Evolutionary conservation across 1,140 invertebrate genomes (phyloP).

Genomic region (Lordiphosa stackelbergi): DNA sequence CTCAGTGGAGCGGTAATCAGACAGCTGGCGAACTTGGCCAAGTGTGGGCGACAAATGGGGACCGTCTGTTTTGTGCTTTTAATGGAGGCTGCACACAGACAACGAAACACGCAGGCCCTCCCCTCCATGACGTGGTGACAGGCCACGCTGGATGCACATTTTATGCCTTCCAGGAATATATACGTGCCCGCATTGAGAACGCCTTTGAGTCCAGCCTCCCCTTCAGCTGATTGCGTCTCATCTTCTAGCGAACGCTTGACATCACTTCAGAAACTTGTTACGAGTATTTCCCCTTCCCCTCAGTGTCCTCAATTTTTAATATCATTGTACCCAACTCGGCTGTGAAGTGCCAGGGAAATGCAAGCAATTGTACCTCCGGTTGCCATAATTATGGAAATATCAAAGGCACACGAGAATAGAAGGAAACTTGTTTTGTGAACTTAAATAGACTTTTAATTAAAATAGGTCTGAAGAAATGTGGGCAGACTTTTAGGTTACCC

Average conservation of each 20-base stretch:
- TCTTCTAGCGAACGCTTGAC: conserved; percentile 26
- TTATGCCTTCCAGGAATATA: conserved; percentile 39
- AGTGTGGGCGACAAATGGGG: conserved; percentile 40
- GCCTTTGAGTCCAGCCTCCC: conserved; percentile 8
- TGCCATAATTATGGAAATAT: conserved; percentile 9
- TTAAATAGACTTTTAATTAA: not conserved
- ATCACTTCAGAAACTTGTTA: conserved; percentile 35
- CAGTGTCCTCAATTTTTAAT: conserved; percentile 28
- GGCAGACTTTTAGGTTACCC: too few relatives aligned
- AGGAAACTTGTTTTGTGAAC: conserved; percentile 7
- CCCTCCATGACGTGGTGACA: conserved; percentile 15
- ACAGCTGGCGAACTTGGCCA: conserved; percentile 54
- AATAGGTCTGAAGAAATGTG: too few relatives aligned
- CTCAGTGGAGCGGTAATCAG: conserved; percentile 37
- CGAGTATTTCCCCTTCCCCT: conserved; percentile 5
- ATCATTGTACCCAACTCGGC: conserved; percentile 15
- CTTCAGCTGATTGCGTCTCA: conserved; percentile 12
- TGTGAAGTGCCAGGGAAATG: not conserved
- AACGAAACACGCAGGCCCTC: not conserved
- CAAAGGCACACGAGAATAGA: not conserved
- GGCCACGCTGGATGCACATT: conserved; percentile 35
- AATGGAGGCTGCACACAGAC: conserved; percentile 12
- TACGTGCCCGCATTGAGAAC: conserved; percentile 12
- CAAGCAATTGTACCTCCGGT: conserved; percentile 11
- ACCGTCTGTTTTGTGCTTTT: conserved; percentile 51